Evolutionary conservation across 2,797 vertebrate genomes (phyloP), one percentile per base, ranked within the genome.

Genomic region (Cyclopterus lumpus): DNA sequence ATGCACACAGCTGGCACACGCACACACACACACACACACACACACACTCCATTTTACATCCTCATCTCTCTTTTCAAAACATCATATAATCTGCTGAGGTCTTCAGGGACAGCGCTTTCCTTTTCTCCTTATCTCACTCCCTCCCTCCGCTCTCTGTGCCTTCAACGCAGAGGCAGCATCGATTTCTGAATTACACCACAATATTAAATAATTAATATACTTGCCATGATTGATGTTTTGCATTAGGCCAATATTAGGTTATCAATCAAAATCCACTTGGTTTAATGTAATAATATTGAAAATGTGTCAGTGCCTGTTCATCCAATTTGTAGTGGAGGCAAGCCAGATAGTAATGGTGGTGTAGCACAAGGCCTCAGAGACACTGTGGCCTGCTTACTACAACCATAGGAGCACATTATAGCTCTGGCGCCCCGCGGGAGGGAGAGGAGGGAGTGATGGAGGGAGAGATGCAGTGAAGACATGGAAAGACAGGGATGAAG

Each of bases 151-250:
- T 76, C 77, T 58, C 75, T 28, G 74, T 77, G 79, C 81, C 85
- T 90, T 86, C 84, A 84, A 86, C 73, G 58, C 84, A 82, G 82
- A 81, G 75, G 86, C 86, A 63, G 93, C 96, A 99, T 99, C 82
- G 97, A 99, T 99, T 97, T 97, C 95, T 97, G 96, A 97, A 98
- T 99, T 99, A 99, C 96, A 94, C 96, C 95, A 96, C 95, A 95
- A 99, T 99, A 99, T 99, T 99, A 98, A 99, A 99, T 99, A 99
- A 99, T 99, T 99, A 99, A 99, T 99, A 99, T 97, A 99, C 97
- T 99, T 95, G 97, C 97, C 95, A 92, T 98, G 98, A 99, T 99
- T 97, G 97, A 99, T 99, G 98, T 92, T 98, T 97, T 98, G 96
- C 97, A 98, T 99, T 98, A 99, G 97, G 95, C 94, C 96, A 97